Base-by-base conservation (phyloP, 1,140 invertebrate species). In the Brachionus manjavacas region DNA sequence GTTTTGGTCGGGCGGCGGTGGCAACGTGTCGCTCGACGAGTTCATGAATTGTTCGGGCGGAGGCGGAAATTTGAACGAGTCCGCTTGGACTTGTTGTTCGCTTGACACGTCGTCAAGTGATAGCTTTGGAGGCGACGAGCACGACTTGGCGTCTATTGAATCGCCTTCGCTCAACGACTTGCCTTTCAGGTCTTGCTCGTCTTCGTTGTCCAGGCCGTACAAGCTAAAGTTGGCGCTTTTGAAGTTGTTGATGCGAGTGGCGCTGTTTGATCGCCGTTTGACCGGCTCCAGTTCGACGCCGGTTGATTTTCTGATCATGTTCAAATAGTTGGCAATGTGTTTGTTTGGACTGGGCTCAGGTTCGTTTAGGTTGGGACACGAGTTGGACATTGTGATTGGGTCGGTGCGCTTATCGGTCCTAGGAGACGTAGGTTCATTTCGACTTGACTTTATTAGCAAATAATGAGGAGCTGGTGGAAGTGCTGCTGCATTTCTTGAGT, bases 131-230 rank as follows among this genome's bases (percentile, higher is more conserved):
- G 31, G 7, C 2, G 31, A 35, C 4, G 6, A 35, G 0, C 2
- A 72, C 20, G 68, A 72, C 35, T 41, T 72, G 31, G 31, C 68
- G 16, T 72, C 68, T 4, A 72, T 16, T 20, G 68, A 72, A n/a
- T 72, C 68, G 31, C 35, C 4, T 72, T 72, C 68, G 35, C 68
- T 72, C n/a, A 72, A 23, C 3, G 68, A 72, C 6, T 16, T 39
- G 14, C 68, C 14, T 52, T 80, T 80, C 8, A 28, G 28, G 4
- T 81, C 41, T 64, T 81, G 52, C 0, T 81, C 79, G 9, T 81
- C 79, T 6, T 81, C 79, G 25, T 9, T 81, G 52, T 81, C 79
- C 28, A 81, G n/a, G 11, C 79, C 79, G 39, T 81, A 81, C 31
- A 81, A 68, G 25, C 79, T 81, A 6, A 81, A 43, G 35, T 81